phyloP scores from a whole-genome alignment of 2,888 invertebrate genomes.

The Nebria brevicollis region DNA sequence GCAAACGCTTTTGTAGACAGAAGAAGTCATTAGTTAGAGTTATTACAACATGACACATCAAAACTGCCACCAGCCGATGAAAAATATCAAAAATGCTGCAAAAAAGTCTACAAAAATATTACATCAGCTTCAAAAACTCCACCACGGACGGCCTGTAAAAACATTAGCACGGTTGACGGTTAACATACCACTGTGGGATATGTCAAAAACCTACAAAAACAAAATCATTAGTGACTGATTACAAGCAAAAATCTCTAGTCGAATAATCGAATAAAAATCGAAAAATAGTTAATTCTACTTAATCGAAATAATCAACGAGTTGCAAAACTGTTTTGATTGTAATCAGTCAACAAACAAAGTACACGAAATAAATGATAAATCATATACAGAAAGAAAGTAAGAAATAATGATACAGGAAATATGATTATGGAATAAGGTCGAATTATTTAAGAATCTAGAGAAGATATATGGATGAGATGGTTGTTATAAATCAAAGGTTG shows the following conservation, averaged over 20 bases:
- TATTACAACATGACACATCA: slow-evolving; percentile 51
- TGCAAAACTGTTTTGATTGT: slow-evolving; percentile 15
- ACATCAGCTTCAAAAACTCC: slow-evolving; percentile 59
- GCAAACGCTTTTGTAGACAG: slow-evolving; percentile 66
- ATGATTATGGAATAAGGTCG: slow-evolving; percentile 39
- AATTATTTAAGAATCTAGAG: slow-evolving; percentile 27
- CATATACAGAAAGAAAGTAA: slow-evolving; percentile 41
- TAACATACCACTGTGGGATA: slow-evolving; percentile 62
- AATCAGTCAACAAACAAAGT: slow-evolving; percentile 35
- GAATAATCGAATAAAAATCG: slow-evolving; percentile 28
- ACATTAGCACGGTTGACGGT: slow-evolving; percentile 55
- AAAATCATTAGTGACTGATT: slow-evolving; percentile 30
- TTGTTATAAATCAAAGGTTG: slow-evolving; percentile 18
- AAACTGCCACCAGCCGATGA: slow-evolving; percentile 49
- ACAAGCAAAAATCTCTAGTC: slow-evolving; percentile 33
- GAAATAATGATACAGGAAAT: slow-evolving; percentile 40
- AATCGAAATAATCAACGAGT: not conserved
- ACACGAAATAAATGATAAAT: slow-evolving; percentile 30
- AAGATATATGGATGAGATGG: slow-evolving; percentile 43
- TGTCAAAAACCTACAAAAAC: slow-evolving; percentile 60
- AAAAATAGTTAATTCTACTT: not conserved
- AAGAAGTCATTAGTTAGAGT: slow-evolving; percentile 56
- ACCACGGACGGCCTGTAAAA: slow-evolving; percentile 63
- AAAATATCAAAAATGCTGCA: slow-evolving; percentile 57
- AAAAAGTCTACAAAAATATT: slow-evolving; percentile 58